Base-by-base conservation (phyloP, 2,113 vertebrate species). In the Hyaena hyaena region DNA sequence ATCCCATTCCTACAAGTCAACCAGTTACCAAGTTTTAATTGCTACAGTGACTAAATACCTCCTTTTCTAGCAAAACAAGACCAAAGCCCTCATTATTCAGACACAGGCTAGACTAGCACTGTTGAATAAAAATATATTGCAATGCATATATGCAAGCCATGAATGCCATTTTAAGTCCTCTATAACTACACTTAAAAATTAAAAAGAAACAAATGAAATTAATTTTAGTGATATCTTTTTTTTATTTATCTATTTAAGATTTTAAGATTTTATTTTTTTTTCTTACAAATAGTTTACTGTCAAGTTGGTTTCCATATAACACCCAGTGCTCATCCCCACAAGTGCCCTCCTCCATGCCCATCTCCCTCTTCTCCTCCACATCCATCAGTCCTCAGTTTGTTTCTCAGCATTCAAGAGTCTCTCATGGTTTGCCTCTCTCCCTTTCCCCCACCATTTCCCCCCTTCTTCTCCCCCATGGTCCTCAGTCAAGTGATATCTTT, bases 181-280 rank as follows among this genome's bases (percentile, higher is more conserved):
- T n/a, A 66, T 81, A 76, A 84, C 12, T 50, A 10, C 43, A 93
- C 43, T 79, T 39, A 87, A 95, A 87, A 50, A 8, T 14, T 50
- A 76, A 95, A 94, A 94, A 84, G 10, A 89, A 92, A 79, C 11
- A 73, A 10, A 71, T 71, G 33, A 83, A 82, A 88, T 50, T 86
- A 71, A 43, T 92, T 83, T 93, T 93, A 92, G 61, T 12, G 69
- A 66, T 73, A 35, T 3, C 9, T 66, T 94, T 92, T 92, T 93
- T 77, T 39, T 3, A 39, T 39, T 39, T 39, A 39, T 39, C 39
- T 39, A 39, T 39, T 39, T 39, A 39, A 39, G 39, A 39, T 39
- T 39, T 39, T 39, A 39, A 39, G 3, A 39, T 3, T 39, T 39
- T 39, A 3, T 39, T 39, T 39, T 39, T 39, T 39, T 39, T 39